phyloP scores from a whole-genome alignment of 2,888 invertebrate species.

The Eilema griseolum region DNA sequence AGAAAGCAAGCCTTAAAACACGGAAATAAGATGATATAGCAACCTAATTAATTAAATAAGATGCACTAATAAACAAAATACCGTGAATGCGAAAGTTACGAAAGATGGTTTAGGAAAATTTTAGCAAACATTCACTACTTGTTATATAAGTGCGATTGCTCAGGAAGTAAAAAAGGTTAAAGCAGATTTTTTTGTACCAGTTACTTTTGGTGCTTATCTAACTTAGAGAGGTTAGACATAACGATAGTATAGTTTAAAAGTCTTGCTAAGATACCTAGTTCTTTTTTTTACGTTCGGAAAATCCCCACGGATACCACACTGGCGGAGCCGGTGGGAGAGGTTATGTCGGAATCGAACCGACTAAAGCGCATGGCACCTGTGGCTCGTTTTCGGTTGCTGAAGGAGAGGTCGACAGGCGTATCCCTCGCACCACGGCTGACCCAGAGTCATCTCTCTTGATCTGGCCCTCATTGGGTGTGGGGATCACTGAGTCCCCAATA shows the following conservation, averaged over 20 bases:
- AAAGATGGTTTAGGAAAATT: constrained; percentile 21
- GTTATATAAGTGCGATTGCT: constrained; percentile 24
- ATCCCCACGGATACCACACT: no score
- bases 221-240: constrained; percentile 5
- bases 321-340: no score
- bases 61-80: background rate
- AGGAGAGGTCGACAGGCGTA: no score
- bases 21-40: background rate
- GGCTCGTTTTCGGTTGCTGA: no score
- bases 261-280: no score
- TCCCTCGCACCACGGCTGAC: no score
- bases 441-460: no score
- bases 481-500: no score
- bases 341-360: no score
- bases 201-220: constrained; percentile 19
- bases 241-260: background rate
- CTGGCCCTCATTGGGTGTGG: no score
- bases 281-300: no score
- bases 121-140: constrained; percentile 32
- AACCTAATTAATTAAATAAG: background rate
- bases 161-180: background rate
- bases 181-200: constrained; percentile 6
- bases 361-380: no score
- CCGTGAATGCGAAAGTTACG: background rate
- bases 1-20: background rate